phyloP scores from a whole-genome alignment of 2,113 vertebrate species.

The Pomatorhinus ruficollis region DNA sequence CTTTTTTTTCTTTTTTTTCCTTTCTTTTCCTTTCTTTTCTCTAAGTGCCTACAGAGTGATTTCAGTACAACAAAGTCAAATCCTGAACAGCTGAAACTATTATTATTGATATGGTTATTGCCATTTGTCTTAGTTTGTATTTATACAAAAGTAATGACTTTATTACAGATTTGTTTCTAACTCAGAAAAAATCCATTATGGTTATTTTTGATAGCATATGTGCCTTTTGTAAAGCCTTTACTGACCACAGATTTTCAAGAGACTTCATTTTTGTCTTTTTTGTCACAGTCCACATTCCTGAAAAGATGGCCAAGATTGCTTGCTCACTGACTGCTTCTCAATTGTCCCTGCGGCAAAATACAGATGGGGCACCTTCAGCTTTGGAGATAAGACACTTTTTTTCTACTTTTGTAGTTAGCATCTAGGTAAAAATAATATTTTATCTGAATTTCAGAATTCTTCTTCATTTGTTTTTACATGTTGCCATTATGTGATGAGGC shows the following conservation, averaged over 20 bases:
- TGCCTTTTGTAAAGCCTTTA: neutral
- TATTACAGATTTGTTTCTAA: neutral
- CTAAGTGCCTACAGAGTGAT: neutral
- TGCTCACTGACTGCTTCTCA: neutral
- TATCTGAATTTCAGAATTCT: neutral
- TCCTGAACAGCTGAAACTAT: neutral
- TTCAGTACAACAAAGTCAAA: neutral
- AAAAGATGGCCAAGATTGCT: accelerated
- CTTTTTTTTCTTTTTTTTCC: no score
- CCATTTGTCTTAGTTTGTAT: neutral
- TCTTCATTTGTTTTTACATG: neutral
- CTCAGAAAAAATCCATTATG: neutral
- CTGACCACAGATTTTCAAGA: neutral
- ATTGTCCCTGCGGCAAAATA: neutral
- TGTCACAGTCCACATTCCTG: neutral
- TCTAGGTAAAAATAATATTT: neutral
- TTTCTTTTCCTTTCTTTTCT: neutral
- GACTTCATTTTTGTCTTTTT: neutral
- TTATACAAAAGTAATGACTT: neutral
- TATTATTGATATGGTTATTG: neutral
- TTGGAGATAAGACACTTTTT: neutral
- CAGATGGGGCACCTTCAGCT: neutral
- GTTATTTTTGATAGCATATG: neutral
- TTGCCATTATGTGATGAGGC: neutral
- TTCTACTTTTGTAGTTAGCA: neutral